A percentile compares a stretch with the other conserved stretches of the same genome.
These are phyloP conservation scores for Oreochromis tanganicae DNA, from an alignment of 2,113 vertebrate genomes.

Conservation along the genomic window DNA sequence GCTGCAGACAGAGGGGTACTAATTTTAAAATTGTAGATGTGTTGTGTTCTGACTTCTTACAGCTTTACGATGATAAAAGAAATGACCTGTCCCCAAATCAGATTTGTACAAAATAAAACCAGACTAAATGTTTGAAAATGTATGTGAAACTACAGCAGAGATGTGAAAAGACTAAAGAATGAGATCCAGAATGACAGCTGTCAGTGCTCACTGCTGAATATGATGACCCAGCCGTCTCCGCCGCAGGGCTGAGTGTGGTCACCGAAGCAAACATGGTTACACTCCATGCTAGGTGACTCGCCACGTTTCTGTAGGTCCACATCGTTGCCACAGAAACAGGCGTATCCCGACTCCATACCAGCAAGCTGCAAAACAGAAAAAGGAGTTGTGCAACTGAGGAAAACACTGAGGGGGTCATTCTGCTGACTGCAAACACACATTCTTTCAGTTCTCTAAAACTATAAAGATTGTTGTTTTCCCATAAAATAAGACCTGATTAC, in stretches of 20 bases:
- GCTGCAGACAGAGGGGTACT: neutral
- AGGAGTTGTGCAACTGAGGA: neutral
- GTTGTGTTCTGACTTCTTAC: neutral
- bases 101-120: accelerated
- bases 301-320: constrained; percentile 82
- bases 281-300: constrained; percentile 87
- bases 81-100: neutral
- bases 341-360: constrained; percentile 95
- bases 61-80: neutral
- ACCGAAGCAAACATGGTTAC: constrained; percentile 94
- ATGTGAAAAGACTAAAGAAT: neutral
- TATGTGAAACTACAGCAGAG: neutral
- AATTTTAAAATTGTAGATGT: neutral
- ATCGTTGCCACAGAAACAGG: constrained; percentile 95
- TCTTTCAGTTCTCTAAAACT: neutral
- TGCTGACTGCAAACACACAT: neutral
- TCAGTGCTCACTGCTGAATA: constrained; percentile 89
- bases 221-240: constrained; percentile 92
- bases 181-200: neutral
- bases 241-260: constrained; percentile 95
- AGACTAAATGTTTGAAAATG: neutral
- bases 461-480: neutral
- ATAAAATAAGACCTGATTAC: neutral
- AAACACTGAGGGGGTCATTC: neutral
- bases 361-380: constrained; percentile 78